Evolutionary conservation across 1,140 invertebrate species (phyloP), one percentile per base, ranked within the genome.

Genomic region (Dryas iulia): DNA sequence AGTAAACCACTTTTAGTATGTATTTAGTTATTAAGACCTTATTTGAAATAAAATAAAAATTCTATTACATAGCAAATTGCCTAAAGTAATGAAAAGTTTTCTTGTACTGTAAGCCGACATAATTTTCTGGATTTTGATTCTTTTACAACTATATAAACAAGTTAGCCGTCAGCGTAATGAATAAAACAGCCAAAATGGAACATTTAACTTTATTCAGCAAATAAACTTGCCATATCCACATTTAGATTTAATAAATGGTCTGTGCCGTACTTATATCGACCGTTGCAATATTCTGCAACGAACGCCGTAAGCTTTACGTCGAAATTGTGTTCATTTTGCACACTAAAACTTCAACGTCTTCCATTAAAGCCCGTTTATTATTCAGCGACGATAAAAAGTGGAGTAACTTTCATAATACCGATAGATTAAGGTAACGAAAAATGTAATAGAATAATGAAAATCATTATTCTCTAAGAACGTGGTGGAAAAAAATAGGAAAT

Each of bases 271-370:
- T 77, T 70, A 62, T 75, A 76, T 81, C 77, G 79, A 83, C 73
- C 79, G 78, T 52, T 76, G 79, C 78, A 77, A 76, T 78, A 78
- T 70, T 73, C 71, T 76, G 71, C 64, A 71, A 68, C 73, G 64
- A 63, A 71, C 68, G 67, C 69, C 66, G 66, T 66, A 59, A 71
- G 74, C 69, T 72, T 73, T 66, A 69, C 66, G 63, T 77, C 72
- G 72, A 77, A 76, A 77, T 78, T 74, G 69, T 79, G 71, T 73
- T 74, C 72, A 79, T 76, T 73, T 78, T 72, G 75, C 61, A 64
- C 66, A 73, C 71, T 75, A 69, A 74, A 73, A 71, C 72, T 70
- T 68, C 57, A 67, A 69, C 33, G 67, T 58, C 58, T 59, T 63
- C 69, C 58, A 71, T 71, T 66, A 66, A 71, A 70, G 26, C 31